Evolutionary conservation across 2,113 vertebrate species (phyloP).

Genomic region (Herpailurus yagouaroundi): DNA sequence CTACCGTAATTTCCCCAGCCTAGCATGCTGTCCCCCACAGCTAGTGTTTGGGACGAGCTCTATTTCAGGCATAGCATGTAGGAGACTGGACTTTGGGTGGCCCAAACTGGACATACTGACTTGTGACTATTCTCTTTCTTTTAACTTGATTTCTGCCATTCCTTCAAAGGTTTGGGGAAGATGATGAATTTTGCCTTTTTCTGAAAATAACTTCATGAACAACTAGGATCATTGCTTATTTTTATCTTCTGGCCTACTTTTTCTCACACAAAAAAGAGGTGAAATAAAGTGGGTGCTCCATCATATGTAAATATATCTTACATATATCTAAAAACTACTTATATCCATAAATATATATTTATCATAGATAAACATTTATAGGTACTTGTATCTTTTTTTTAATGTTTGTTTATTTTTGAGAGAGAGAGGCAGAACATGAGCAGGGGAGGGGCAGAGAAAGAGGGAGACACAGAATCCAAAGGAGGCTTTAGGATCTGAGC

Average conservation of each 20-base stretch:
- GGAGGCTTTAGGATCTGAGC: too few species aligned
- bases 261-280: constrained; percentile 5
- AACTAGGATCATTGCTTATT: constrained; percentile 46
- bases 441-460: too few species aligned
- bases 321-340: not conserved
- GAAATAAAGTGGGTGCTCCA: not conserved
- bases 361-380: not conserved
- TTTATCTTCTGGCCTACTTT: constrained; percentile 56
- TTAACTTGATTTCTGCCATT: not conserved
- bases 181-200: constrained; percentile 29
- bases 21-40: not conserved
- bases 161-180: not conserved
- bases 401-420: too few species aligned
- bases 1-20: too few species aligned
- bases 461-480: too few species aligned
- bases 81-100: not conserved
- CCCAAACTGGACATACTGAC: not conserved
- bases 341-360: not conserved
- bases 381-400: not conserved
- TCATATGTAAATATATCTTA: not conserved
- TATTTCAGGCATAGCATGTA: not conserved
- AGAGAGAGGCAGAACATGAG: too few species aligned
- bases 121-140: not conserved
- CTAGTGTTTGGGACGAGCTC: not conserved
- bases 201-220: constrained; percentile 36